These are phyloP conservation scores for Pterocles burchelli DNA, from an alignment of 2,113 vertebrate species.

Conservation along the genomic window DNA sequence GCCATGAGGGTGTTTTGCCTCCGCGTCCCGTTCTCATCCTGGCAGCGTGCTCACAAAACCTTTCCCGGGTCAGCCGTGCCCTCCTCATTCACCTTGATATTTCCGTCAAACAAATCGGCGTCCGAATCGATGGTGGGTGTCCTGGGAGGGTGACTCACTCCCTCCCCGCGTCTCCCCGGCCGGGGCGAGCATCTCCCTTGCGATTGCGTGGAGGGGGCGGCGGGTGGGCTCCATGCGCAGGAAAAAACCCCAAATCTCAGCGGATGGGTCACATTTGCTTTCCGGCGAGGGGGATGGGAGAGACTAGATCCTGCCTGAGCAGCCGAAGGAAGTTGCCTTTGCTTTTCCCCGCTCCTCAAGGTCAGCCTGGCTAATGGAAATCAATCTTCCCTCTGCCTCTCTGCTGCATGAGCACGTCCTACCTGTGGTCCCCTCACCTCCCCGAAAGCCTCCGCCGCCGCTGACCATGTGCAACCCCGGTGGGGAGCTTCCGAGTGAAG, in stretches of 20 bases:
- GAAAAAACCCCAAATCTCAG: not conserved
- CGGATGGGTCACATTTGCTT: not conserved
- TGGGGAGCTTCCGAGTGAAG: not conserved
- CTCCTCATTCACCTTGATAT: not conserved
- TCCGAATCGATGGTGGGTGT: not conserved
- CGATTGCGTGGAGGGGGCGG: not conserved
- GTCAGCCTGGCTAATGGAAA: slow-evolving; percentile 63
- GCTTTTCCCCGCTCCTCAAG: slow-evolving; percentile 58
- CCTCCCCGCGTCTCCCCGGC: not conserved
- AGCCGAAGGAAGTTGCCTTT: slow-evolving; percentile 53
- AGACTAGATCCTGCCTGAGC: slow-evolving; percentile 19
- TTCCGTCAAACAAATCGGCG: not conserved
- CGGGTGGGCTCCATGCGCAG: not conserved
- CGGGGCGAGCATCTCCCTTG: not conserved
- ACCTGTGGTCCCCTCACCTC: slow-evolving; percentile 49
- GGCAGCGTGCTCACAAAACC: not conserved
- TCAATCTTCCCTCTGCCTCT: slow-evolving; percentile 56
- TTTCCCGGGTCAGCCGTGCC: not conserved
- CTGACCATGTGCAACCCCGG: not conserved
- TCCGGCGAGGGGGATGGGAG: slow-evolving; percentile 22
- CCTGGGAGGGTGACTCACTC: not conserved
- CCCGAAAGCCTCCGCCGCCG: not conserved
- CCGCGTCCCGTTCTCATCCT: not conserved
- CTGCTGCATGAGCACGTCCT: slow-evolving; percentile 53
- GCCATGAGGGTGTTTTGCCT: not conserved